phyloP scores from a whole-genome alignment of 2,797 vertebrate species.

The Lepilemur ruficaudatus region DNA sequence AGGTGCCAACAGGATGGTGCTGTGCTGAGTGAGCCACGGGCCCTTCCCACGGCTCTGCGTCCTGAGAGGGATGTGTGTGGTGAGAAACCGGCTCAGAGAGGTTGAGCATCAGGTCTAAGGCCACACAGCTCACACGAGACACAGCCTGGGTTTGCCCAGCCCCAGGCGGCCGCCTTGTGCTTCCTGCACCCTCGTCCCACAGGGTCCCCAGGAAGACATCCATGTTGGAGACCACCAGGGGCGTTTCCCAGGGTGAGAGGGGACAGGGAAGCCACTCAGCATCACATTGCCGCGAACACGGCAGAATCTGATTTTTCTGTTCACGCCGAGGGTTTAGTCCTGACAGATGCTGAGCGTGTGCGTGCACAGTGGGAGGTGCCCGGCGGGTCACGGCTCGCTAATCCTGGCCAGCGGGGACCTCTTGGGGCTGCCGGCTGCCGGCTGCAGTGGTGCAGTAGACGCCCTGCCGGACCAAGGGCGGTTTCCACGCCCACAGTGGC shows the following conservation, averaged over 20 bases:
- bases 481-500: neutral
- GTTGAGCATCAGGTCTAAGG: neutral
- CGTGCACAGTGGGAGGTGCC: neutral
- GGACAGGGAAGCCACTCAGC: neutral
- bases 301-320: neutral
- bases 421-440: neutral
- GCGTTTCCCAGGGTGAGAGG: neutral
- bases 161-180: no score
- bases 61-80: neutral
- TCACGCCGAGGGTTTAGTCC: neutral
- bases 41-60: neutral
- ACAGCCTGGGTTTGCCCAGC: neutral
- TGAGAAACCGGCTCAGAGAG: neutral
- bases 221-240: neutral
- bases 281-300: rapidly evolving
- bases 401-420: neutral
- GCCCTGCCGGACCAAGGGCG: neutral
- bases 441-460: rapidly evolving
- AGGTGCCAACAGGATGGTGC: neutral
- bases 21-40: neutral
- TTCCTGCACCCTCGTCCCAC: neutral
- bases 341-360: neutral
- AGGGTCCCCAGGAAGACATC: no score
- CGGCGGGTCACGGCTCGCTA: neutral
- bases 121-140: neutral